Evolutionary conservation across 1,140 invertebrate genomes (phyloP).

Genomic region (Bathynomus jamesi): DNA sequence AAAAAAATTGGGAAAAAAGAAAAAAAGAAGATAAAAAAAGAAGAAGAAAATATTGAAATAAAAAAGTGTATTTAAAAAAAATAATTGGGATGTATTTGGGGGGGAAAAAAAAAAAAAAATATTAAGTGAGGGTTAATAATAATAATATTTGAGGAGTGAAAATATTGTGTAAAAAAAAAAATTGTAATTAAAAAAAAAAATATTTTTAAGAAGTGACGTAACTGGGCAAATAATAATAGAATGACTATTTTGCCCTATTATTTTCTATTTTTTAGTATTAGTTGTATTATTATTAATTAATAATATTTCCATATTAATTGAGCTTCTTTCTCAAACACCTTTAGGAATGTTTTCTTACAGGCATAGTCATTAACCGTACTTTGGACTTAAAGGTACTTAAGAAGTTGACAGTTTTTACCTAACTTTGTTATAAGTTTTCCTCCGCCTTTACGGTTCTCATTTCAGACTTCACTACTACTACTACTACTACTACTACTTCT

Average conservation of each 20-base stretch:
- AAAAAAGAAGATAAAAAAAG: conserved; percentile 9
- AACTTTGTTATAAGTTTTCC: conserved; percentile 2
- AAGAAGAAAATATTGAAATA: conserved; percentile 1
- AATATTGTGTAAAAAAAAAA: not conserved
- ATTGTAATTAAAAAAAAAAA: conserved; percentile 2
- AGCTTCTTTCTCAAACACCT: not conserved
- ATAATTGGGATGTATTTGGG: not conserved
- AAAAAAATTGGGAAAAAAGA: not conserved
- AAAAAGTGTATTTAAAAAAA: conserved; percentile 2
- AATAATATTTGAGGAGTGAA: not conserved
- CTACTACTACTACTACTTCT: not conserved
- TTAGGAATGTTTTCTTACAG: not conserved
- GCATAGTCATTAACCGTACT: not conserved
- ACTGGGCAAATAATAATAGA: not conserved
- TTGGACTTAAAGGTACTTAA: not conserved
- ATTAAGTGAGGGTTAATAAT: conserved; percentile 1
- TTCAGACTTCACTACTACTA: not conserved
- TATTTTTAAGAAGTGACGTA: not conserved
- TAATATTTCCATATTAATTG: not conserved
- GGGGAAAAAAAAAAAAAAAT: not conserved
- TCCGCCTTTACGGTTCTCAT: too few relatives aligned
- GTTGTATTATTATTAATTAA: too few relatives aligned
- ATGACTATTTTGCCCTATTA: too few relatives aligned
- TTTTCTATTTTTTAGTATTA: too few relatives aligned
- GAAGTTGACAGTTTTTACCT: not conserved